Conservation (phyloP, 2,888 invertebrate genomes). For the Zygothrica quintamaculata region DNA sequence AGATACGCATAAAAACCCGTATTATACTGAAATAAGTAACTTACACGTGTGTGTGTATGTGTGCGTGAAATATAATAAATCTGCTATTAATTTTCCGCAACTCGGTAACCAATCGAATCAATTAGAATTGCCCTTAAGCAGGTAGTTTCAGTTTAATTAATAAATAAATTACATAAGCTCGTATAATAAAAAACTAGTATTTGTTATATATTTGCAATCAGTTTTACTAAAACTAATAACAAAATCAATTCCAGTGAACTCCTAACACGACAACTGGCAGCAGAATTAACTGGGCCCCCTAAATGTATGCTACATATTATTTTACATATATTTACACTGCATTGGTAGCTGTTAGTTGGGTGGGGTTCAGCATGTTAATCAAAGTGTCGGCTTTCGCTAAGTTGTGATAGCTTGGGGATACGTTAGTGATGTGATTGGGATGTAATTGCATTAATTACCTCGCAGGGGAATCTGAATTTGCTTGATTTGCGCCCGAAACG, state of each 20-base stretch:
- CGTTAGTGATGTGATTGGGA: conserved; percentile 58
- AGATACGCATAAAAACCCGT: too few relatives aligned
- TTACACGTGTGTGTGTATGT: too few relatives aligned
- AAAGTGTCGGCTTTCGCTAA: conserved; percentile 37
- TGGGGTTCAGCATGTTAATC: conserved; percentile 31
- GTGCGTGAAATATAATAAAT: not conserved
- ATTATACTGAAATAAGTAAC: too few relatives aligned
- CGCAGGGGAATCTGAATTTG: conserved; percentile 2
- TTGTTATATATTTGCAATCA: conserved; percentile 20
- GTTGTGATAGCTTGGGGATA: conserved; percentile 41
- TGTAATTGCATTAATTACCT: conserved; percentile 69
- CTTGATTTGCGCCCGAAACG: not conserved
- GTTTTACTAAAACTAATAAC: conserved; percentile 35
- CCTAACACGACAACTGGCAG: conserved; percentile 40
- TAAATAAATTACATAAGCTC: not conserved
- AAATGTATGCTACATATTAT: conserved; percentile 33
- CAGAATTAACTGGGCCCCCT: conserved; percentile 51
- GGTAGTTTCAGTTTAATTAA: not conserved
- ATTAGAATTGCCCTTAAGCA: not conserved
- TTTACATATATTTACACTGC: conserved; percentile 16
- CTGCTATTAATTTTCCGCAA: conserved; percentile 1
- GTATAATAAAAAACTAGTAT: conserved; percentile 11
- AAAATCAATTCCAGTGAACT: conserved; percentile 28
- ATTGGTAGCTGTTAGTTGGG: not conserved
- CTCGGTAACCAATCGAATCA: not conserved